Evolutionary conservation across 2,888 invertebrate species (phyloP).

Genomic region (Chironomus riparius): DNA sequence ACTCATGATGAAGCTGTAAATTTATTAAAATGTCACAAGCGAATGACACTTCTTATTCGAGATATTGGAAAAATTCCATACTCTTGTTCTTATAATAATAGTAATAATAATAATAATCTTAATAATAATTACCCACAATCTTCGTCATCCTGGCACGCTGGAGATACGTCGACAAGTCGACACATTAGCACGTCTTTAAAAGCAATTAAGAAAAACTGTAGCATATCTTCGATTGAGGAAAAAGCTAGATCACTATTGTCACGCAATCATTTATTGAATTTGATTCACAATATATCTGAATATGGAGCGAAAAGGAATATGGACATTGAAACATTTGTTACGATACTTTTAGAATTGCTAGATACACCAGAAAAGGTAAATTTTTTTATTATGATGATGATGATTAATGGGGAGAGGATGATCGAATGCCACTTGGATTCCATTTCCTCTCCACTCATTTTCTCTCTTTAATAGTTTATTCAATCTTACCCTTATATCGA

Average conservation of each 20-base stretch:
- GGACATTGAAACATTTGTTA: slow-evolving; percentile 50
- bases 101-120: neutral
- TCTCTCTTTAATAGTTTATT: no score
- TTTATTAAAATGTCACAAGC: slow-evolving; percentile 49
- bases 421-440: no score
- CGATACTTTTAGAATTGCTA: slow-evolving; percentile 49
- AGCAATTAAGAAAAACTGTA: slow-evolving; percentile 32
- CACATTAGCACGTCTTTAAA: neutral
- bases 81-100: slow-evolving; percentile 16
- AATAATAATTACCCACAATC: slow-evolving; percentile 30
- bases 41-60: slow-evolving; percentile 50
- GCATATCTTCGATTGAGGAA: slow-evolving; percentile 50
- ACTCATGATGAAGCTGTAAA: slow-evolving; percentile 55
- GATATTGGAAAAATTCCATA: slow-evolving; percentile 54
- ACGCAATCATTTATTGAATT: slow-evolving; percentile 48
- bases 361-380: slow-evolving; percentile 53
- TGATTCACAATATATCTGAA: slow-evolving; percentile 51
- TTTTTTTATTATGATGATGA: neutral
- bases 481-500: no score
- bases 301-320: slow-evolving; percentile 48
- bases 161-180: slow-evolving; percentile 9
- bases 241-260: slow-evolving; percentile 50
- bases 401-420: neutral
- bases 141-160: slow-evolving; percentile 30
- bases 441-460: no score